Evolutionary conservation across 2,113 vertebrate genomes (phyloP), one percentile per base, ranked within the genome.

Genomic region (Centrocercus urophasianus): DNA sequence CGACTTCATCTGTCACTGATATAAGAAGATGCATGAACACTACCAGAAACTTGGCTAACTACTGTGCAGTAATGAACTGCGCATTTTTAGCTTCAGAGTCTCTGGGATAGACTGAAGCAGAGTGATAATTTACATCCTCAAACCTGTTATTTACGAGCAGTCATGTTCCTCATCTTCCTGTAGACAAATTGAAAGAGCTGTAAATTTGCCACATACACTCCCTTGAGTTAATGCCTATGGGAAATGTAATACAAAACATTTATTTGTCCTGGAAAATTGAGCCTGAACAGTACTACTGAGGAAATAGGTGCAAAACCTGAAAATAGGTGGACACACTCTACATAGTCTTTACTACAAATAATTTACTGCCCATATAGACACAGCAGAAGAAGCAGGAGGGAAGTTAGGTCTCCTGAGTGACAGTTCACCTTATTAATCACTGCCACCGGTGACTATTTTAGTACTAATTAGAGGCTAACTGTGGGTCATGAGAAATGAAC

Each of bases 141-240:
- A 56, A 67, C 48, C 65, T 91, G 70, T 95, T 94, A 94, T 95
- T 96, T 96, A 95, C 88, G 91, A 89, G 88, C 61, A 91, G 57
- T 80, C 75, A 52, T 64, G 76, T 65, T 86, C 57, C 57, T 91
- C 88, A 81, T 95, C 69, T 83, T 89, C 81, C 64, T 86, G 72
- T 57, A 93, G 89, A 91, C 61, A 93, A 95, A 86, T 88, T 56
- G 72, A 86, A 77, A 76, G 76, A 95, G 72, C 78, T 83, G 85
- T 91, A 93, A 91, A 93, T 94, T 91, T 95, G 72, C 88, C 52
- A 54, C 71, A 64, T 52, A 61, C 22, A 52, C 47, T 89, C 79
- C 40, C 65, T 80, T 93, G 93, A 93, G 85, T 38, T 95, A 86
- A 89, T 93, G 59, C 79, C 60, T 88, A 52, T 67, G 65, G 86